A percentile compares a stretch with the other conserved stretches of the same genome.
These are phyloP conservation scores for Parotocinclus haroldoi DNA, from an alignment of 2,797 vertebrate species.

Conservation along the genomic window DNA sequence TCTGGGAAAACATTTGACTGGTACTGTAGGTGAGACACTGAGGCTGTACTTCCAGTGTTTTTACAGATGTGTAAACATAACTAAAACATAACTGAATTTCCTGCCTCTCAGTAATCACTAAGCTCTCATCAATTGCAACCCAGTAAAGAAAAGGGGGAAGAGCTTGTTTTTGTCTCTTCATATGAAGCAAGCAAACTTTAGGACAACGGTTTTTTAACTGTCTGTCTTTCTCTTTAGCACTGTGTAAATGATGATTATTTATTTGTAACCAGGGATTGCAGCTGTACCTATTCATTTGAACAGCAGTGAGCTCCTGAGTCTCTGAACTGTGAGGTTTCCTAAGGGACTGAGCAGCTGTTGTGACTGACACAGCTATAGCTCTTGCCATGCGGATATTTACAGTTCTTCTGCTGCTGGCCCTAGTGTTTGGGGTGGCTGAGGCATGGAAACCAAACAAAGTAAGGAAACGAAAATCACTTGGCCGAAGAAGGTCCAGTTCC, in stretches of 20 bases:
- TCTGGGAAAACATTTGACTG: no score
- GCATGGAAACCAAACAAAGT: slow-evolving; percentile 64
- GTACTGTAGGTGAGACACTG: no score
- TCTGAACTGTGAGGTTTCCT: slow-evolving; percentile 48
- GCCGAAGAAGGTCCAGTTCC: slow-evolving; percentile 57
- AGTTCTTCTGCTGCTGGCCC: slow-evolving; percentile 70
- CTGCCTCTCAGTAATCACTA: not conserved
- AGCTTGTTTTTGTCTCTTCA: not conserved
- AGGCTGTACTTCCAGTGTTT: no score
- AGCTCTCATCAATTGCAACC: not conserved
- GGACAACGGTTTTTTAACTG: not conserved
- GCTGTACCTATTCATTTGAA: slow-evolving; percentile 55
- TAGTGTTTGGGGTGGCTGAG: slow-evolving; percentile 73
- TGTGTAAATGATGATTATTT: slow-evolving; percentile 12
- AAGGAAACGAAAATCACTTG: slow-evolving; percentile 53
- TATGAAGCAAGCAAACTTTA: not conserved
- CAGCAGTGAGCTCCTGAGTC: slow-evolving; percentile 14
- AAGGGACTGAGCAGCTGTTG: slow-evolving; percentile 44
- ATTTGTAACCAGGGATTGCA: slow-evolving; percentile 59
- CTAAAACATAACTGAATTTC: no score
- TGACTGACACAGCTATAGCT: slow-evolving; percentile 36
- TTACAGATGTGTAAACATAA: not conserved
- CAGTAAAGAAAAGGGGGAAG: not conserved
- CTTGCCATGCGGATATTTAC: slow-evolving; percentile 78
- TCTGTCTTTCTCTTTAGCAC: not conserved